phyloP scores from a whole-genome alignment of 2,888 invertebrate genomes.

The Eupithecia subumbrata region DNA sequence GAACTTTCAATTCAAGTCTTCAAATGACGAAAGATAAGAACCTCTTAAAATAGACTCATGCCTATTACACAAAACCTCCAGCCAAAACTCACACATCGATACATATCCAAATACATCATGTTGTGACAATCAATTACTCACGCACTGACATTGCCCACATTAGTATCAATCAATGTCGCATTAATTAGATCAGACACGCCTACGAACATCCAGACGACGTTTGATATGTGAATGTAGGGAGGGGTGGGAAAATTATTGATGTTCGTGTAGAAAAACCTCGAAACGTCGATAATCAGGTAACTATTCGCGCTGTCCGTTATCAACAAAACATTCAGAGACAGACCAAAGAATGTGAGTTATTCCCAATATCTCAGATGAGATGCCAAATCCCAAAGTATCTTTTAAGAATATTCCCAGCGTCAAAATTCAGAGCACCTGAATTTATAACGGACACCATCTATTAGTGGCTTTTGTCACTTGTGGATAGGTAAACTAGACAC shows the following conservation, averaged over 20 bases:
- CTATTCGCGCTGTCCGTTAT: neutral
- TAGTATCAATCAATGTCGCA: slow-evolving; percentile 82
- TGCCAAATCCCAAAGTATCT: too few species aligned
- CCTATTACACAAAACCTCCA: slow-evolving; percentile 21
- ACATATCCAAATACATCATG: slow-evolving; percentile 64
- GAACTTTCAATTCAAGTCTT: neutral
- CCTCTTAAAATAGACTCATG: neutral
- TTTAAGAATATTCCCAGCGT: neutral
- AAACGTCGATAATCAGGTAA: neutral
- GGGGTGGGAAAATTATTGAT: slow-evolving; percentile 16
- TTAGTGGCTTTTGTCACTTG: too few species aligned
- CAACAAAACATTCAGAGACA: neutral
- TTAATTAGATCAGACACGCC: slow-evolving; percentile 83
- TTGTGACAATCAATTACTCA: slow-evolving; percentile 82
- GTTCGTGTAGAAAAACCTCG: neutral
- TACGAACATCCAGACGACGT: slow-evolving; percentile 54
- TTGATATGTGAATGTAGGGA: slow-evolving; percentile 36
- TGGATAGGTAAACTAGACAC: neutral
- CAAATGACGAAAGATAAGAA: neutral
- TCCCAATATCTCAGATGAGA: too few species aligned
- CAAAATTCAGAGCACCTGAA: neutral
- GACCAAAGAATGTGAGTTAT: neutral
- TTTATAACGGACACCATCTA: neutral
- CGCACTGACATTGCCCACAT: slow-evolving; percentile 70
- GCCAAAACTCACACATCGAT: slow-evolving; percentile 37